Percentiles rank a stretch among this genome's conserved stretches.
Evolutionary conservation across 2,888 invertebrate genomes (phyloP).

Genomic region (Yponomeuta sedellus): DNA sequence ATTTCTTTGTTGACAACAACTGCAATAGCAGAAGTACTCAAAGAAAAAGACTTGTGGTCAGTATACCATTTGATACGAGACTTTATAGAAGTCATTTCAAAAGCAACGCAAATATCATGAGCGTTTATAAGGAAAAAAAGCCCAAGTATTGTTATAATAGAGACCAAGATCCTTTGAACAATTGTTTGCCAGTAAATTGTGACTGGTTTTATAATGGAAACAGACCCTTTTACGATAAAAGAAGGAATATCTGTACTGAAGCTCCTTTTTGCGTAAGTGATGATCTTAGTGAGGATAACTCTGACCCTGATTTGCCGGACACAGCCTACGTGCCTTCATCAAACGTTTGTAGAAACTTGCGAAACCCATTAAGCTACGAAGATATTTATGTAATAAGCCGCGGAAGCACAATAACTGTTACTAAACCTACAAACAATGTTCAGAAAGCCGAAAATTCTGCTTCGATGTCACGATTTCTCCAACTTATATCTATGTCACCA

Average conservation of each 20-base stretch:
- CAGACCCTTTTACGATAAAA: constrained; percentile 38
- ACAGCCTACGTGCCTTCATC: neutral
- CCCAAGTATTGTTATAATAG: constrained; percentile 33
- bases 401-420: neutral
- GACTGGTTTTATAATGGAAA: constrained; percentile 49
- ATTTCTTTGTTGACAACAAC: constrained; percentile 34
- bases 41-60: neutral
- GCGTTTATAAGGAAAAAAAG: constrained; percentile 6
- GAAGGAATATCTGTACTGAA: neutral
- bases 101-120: constrained; percentile 2
- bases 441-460: neutral
- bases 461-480: neutral
- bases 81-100: constrained; percentile 2
- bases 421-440: neutral
- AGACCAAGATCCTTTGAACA: constrained; percentile 45
- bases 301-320: neutral
- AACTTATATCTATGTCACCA: neutral
- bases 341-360: neutral
- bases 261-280: constrained; percentile 1
- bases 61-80: constrained; percentile 14
- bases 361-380: neutral
- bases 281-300: neutral
- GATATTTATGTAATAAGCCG: neutral
- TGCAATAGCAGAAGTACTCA: neutral
- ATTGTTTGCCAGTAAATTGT: constrained; percentile 49